Percentiles rank a stretch among this genome's conserved stretches.
These are phyloP conservation scores for Hydroisotoma schaefferi DNA, from an alignment of 2,888 invertebrate species.

Conservation along the genomic window DNA sequence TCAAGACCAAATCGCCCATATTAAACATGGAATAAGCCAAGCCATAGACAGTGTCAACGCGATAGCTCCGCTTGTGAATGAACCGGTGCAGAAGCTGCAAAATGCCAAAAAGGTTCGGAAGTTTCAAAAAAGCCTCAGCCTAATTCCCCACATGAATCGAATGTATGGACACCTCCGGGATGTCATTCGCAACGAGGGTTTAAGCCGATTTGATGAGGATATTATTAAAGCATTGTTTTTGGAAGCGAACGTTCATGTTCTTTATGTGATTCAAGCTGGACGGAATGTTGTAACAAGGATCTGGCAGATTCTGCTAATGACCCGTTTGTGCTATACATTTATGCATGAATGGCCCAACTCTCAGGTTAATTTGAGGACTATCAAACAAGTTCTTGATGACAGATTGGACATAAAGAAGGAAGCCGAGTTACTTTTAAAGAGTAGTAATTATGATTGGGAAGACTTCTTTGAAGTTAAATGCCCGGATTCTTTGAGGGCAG, in stretches of 20 bases:
- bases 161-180: constrained; percentile 16
- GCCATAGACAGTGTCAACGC: constrained; percentile 18
- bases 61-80: constrained; percentile 8
- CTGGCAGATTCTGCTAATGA: constrained; percentile 31
- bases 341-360: constrained; percentile 14
- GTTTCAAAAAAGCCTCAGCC: neutral
- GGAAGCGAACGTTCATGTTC: constrained; percentile 15
- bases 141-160: constrained; percentile 17
- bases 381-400: neutral
- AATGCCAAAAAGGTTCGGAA: neutral
- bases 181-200: neutral
- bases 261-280: constrained; percentile 18
- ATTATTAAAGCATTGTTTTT: constrained; percentile 17
- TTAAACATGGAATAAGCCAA: constrained; percentile 23
- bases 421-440: constrained; percentile 13
- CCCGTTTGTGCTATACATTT: constrained; percentile 19
- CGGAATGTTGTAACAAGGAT: constrained; percentile 21
- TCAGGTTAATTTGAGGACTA: too few species aligned
- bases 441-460: constrained; percentile 6
- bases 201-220: neutral
- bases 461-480: constrained; percentile 21
- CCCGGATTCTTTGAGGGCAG: constrained; percentile 25
- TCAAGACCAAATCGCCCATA: constrained; percentile 18
- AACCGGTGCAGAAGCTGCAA: constrained; percentile 14
- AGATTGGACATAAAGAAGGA: constrained; percentile 4